Evolutionary conservation across 2,888 invertebrate genomes (phyloP), one percentile per base, ranked within the genome.

Genomic region (Eristalinus aeneus): DNA sequence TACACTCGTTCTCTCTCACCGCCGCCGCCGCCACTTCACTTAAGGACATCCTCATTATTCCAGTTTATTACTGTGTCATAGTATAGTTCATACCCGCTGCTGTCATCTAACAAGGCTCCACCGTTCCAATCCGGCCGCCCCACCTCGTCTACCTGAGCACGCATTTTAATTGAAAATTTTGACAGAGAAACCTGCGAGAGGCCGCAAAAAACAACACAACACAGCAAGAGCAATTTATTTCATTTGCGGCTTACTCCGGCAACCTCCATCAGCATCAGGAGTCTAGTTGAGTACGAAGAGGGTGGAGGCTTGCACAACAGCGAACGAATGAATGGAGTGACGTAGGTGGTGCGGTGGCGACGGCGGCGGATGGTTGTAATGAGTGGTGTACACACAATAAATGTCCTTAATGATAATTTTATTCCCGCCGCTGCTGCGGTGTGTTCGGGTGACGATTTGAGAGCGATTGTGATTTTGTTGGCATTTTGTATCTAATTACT

Each of bases 111-210:
- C 76, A 63, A 64, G 58, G 64, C 81, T 11, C 58, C 67, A 2
- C n/a, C 64, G 10, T 23, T 39, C 31, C 36, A 23, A 9, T 39
- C 32, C 31, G 6, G 0, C 58, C 11, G 16, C 65, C 22, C 10
- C 32, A 22, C 74, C 36, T 20, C 63, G n/a, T 82, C 64, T 86
- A 86, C 86, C 86, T 86, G 86, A 82, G 86, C 78, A 82, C 86
- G 86, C 86, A 86, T 86, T 81, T 86, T 86, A 86, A 86, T 86
- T 86, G 86, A 86, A 86, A 86, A 86, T 82, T 86, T 86, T 82
- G 86, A 86, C 86, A 86, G 86, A 86, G 46, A 74, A 86, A 86
- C 76, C 82, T 60, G 82, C 32, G 63, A 71, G 46, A 46, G 46
- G 46, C 46, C 16, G 56, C 56, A 77, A 73, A 46, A 46, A 46